These are phyloP conservation scores for Whitmania pigra DNA, from an alignment of 1,140 invertebrate genomes.

Conservation along the genomic window DNA sequence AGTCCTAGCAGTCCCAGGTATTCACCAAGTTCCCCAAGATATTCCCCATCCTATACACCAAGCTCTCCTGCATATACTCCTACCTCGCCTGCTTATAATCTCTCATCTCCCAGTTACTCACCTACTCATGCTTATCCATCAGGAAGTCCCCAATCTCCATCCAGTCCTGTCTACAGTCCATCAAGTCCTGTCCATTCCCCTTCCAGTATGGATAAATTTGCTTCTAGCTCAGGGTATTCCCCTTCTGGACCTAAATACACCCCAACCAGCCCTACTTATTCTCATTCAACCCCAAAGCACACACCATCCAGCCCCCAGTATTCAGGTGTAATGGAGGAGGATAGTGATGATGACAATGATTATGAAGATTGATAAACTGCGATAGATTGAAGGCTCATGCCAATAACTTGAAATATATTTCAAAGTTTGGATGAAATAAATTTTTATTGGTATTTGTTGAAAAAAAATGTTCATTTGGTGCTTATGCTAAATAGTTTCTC, in stretches of 20 bases:
- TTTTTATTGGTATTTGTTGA: no score
- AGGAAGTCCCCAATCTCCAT: conserved; percentile 55
- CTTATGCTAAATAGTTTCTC: no score
- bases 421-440: no score
- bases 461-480: no score
- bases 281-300: conserved; percentile 27
- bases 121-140: conserved; percentile 34
- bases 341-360: conserved; percentile 15
- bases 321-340: conserved; percentile 2
- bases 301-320: conserved; percentile 27
- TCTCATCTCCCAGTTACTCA: conserved; percentile 37
- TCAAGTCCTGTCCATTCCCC: conserved; percentile 34
- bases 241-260: conserved; percentile 28
- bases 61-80: conserved; percentile 34
- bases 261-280: conserved; percentile 30
- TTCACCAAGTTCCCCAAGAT: conserved; percentile 46
- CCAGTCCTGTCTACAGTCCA: conserved; percentile 27
- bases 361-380: neutral
- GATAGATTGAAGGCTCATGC: no score
- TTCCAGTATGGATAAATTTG: conserved; percentile 54
- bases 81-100: conserved; percentile 37
- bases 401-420: no score
- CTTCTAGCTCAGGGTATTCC: conserved; percentile 47
- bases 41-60: conserved; percentile 45
- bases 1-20: conserved; percentile 59